phyloP scores from a whole-genome alignment of 2,888 invertebrate genomes.

The Tipula unca region DNA sequence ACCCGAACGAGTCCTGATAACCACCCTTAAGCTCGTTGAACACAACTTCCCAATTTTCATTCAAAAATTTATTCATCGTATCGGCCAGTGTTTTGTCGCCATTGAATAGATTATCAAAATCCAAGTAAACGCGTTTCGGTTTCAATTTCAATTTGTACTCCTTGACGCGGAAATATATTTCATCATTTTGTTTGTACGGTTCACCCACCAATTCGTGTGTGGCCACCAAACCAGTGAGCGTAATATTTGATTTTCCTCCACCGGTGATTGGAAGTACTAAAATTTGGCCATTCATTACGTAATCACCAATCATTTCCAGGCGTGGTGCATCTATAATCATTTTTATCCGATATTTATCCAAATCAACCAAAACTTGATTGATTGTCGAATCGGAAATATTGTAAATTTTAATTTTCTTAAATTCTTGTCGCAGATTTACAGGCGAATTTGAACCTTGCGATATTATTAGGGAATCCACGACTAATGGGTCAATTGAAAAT shows the following conservation, averaged over 20 bases:
- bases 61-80: conserved; percentile 58
- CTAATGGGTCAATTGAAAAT: conserved; percentile 52
- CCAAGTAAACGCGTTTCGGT: conserved; percentile 50
- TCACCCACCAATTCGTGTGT: conserved; percentile 56
- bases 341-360: conserved; percentile 37
- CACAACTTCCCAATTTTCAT: conserved; percentile 56
- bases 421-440: conserved; percentile 58
- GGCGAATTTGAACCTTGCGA: conserved; percentile 51
- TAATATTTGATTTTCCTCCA: conserved; percentile 57
- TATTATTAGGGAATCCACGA: conserved; percentile 49
- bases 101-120: conserved; percentile 60
- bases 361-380: conserved; percentile 31
- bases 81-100: conserved; percentile 53
- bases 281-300: conserved; percentile 58
- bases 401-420: conserved; percentile 54
- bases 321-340: conserved; percentile 38
- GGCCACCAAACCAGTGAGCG: conserved; percentile 54
- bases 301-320: conserved; percentile 57
- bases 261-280: conserved; percentile 59
- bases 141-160: conserved; percentile 55
- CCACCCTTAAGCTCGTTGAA: conserved; percentile 59
- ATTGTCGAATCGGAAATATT: conserved; percentile 54
- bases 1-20: conserved; percentile 58
- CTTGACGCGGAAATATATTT: conserved; percentile 53
- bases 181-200: conserved; percentile 51